Percentiles rank a stretch among this genome's conserved stretches.
Evolutionary conservation across 2,888 invertebrate genomes (phyloP).

Genomic region (Ormyrus rosae): DNA sequence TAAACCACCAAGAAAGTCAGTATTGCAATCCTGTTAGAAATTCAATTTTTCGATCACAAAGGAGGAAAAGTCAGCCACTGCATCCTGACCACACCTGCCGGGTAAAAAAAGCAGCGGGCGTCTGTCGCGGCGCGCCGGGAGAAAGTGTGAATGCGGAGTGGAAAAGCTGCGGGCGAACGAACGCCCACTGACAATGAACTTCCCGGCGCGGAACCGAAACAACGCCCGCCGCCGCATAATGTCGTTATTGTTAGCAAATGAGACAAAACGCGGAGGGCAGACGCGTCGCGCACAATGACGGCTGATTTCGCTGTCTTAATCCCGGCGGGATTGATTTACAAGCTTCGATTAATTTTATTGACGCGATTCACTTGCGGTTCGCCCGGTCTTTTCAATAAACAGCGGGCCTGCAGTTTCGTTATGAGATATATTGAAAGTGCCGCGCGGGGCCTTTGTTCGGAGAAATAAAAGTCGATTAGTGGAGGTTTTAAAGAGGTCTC

Average conservation of each 20-base stretch:
- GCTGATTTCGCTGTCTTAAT: constrained; percentile 26
- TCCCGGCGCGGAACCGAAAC: constrained; percentile 8
- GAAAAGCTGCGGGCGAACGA: neutral
- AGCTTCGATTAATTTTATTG: constrained; percentile 25
- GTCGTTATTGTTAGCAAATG: constrained; percentile 46
- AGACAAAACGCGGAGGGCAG: constrained; percentile 17
- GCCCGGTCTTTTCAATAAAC: too few relatives aligned
- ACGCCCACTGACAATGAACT: constrained; percentile 43
- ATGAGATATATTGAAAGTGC: too few relatives aligned
- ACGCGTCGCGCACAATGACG: constrained; percentile 8
- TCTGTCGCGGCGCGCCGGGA: neutral
- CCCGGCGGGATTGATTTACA: constrained; percentile 26
- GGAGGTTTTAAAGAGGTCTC: neutral
- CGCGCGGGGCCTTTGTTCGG: too few relatives aligned
- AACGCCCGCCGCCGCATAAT: constrained; percentile 16
- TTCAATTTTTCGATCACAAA: neutral
- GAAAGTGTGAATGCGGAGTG: constrained; percentile 16
- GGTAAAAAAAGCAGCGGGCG: too few relatives aligned
- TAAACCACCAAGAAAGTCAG: too few relatives aligned
- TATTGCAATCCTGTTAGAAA: too few relatives aligned
- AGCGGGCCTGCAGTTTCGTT: too few relatives aligned
- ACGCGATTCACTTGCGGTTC: neutral
- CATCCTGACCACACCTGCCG: neutral
- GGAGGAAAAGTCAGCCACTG: neutral
- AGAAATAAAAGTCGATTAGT: too few relatives aligned